Percentiles rank a stretch among this genome's conserved stretches.
phyloP scores from a whole-genome alignment of 2,797 vertebrate species.

The Cynopterus sphinx region DNA sequence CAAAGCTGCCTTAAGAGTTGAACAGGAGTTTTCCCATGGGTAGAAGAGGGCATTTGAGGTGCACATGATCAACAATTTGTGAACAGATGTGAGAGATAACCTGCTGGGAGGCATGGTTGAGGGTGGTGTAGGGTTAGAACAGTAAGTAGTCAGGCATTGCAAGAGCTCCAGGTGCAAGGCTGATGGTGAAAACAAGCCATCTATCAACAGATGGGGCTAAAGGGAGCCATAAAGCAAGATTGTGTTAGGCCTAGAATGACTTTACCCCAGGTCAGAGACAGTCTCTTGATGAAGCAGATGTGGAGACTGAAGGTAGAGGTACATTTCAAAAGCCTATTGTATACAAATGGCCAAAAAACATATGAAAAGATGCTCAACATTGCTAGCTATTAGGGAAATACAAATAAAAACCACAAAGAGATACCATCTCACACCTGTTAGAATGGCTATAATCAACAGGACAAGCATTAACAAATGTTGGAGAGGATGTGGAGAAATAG shows the following conservation, averaged over 20 bases:
- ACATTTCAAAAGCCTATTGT: background rate
- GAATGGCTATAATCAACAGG: too few species aligned
- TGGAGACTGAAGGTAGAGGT: background rate
- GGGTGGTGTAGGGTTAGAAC: background rate
- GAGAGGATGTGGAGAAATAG: too few species aligned
- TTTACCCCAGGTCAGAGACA: background rate
- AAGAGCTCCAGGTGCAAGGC: background rate
- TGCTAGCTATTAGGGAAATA: too few species aligned
- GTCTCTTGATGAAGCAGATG: background rate
- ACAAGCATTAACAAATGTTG: too few species aligned
- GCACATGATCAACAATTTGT: background rate
- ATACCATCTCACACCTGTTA: too few species aligned
- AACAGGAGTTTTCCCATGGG: background rate
- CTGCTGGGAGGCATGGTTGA: background rate
- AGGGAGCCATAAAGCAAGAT: background rate
- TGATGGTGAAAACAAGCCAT: background rate
- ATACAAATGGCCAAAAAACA: background rate
- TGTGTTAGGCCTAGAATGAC: background rate
- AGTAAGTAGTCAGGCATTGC: background rate
- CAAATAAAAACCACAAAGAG: too few species aligned
- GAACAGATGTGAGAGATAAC: background rate
- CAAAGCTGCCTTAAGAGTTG: background rate
- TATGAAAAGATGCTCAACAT: too few species aligned
- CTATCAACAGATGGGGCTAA: background rate
- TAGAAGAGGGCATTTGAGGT: background rate